Percentiles rank a stretch among this genome's conserved stretches.
These are phyloP conservation scores for Acrocephalus arundinaceus DNA, from an alignment of 2,113 vertebrate species.

Conservation along the genomic window DNA sequence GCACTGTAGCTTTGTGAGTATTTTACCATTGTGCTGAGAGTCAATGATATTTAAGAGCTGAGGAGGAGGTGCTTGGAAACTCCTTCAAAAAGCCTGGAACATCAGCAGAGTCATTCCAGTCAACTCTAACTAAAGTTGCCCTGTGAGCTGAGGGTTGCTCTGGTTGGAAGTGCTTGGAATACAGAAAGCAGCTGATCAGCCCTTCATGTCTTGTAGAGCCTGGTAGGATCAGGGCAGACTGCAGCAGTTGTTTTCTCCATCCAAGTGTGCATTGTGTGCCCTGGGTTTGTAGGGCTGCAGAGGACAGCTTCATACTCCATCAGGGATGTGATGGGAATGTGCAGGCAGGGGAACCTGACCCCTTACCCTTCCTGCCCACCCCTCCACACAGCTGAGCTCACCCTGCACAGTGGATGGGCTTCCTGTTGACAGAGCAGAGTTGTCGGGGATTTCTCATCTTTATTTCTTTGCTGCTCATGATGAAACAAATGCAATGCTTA, in stretches of 20 bases:
- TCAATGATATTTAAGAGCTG: not conserved
- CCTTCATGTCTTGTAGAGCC: not conserved
- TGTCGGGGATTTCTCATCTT: not conserved
- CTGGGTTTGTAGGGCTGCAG: not conserved
- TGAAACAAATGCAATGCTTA: not conserved
- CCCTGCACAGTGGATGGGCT: not conserved
- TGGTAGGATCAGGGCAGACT: not conserved
- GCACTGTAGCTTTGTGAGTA: not conserved
- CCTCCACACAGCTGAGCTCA: not conserved
- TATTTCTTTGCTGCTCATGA: not conserved
- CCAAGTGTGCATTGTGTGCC: not conserved
- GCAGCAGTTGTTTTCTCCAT: not conserved
- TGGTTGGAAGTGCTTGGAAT: not conserved
- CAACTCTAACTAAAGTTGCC: not conserved
- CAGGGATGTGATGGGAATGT: not conserved
- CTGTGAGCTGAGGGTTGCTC: not conserved
- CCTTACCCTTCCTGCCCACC: conserved; percentile 37
- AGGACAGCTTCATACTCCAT: fast-evolving
- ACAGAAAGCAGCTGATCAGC: not conserved
- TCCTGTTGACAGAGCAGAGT: not conserved
- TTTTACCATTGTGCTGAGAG: not conserved
- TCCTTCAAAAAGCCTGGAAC: not conserved
- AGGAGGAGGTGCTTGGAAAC: not conserved
- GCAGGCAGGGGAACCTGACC: conserved; percentile 10
- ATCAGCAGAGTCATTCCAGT: not conserved